phyloP scores from a whole-genome alignment of 2,888 invertebrate genomes.

The Chirona hameri region DNA sequence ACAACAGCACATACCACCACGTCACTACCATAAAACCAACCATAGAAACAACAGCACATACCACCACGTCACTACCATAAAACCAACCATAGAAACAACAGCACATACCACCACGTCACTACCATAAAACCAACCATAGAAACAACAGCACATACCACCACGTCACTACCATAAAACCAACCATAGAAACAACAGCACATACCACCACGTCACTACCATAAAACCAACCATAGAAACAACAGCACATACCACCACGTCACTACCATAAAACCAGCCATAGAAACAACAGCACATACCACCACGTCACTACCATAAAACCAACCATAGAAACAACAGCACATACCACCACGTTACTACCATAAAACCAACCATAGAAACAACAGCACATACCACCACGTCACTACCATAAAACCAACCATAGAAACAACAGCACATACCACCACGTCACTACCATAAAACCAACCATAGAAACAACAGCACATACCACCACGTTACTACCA shows the following conservation, averaged over 20 bases:
- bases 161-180: no score
- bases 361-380: no score
- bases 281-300: slow-evolving; percentile 59
- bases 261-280: no score
- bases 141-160: slow-evolving; percentile 62
- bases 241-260: slow-evolving; percentile 69
- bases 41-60: slow-evolving; percentile 50
- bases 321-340: slow-evolving; percentile 45
- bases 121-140: no score
- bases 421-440: slow-evolving; percentile 59
- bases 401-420: no score
- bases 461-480: slow-evolving; percentile 43
- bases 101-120: slow-evolving; percentile 71
- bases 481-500: slow-evolving; percentile 78
- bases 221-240: background rate
- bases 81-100: background rate
- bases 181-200: slow-evolving; percentile 45
- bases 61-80: no score
- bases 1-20: slow-evolving; percentile 64
- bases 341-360: slow-evolving; percentile 80
- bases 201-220: slow-evolving; percentile 83
- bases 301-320: no score
- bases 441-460: no score
- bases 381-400: slow-evolving; percentile 68
- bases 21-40: no score